phyloP scores from a whole-genome alignment of 2,797 vertebrate genomes.

The Yasuhikotakia modesta region DNA sequence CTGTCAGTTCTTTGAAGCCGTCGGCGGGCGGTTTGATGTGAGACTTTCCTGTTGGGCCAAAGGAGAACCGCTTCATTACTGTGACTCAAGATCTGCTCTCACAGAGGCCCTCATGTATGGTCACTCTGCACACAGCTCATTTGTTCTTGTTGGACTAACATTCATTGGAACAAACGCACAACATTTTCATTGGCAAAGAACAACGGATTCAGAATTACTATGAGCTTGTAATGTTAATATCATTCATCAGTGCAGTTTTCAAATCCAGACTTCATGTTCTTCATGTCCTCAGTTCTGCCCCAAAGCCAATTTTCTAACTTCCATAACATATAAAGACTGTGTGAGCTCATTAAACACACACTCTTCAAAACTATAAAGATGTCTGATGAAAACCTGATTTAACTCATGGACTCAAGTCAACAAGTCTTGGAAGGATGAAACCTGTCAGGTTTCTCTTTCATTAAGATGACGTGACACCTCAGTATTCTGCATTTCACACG shows the following conservation, averaged over 20 bases:
- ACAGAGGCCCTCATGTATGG: slow-evolving; percentile 29
- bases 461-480: slow-evolving; percentile 58
- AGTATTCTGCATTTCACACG: slow-evolving; percentile 71
- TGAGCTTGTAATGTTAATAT: slow-evolving; percentile 38
- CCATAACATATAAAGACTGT: slow-evolving; percentile 36
- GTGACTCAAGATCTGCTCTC: slow-evolving; percentile 41
- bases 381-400: slow-evolving; percentile 40
- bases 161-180: slow-evolving; percentile 37
- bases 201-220: slow-evolving; percentile 19
- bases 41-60: slow-evolving; percentile 57
- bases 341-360: slow-evolving; percentile 42
- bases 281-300: slow-evolving; percentile 24
- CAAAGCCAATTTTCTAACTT: slow-evolving; percentile 38
- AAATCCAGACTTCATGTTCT: no score
- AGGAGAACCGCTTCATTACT: slow-evolving; percentile 53
- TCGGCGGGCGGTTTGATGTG: slow-evolving; percentile 73
- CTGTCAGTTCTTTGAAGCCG: slow-evolving; percentile 82
- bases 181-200: slow-evolving; percentile 51
- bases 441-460: slow-evolving; percentile 57
- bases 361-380: slow-evolving; percentile 24
- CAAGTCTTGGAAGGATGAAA: slow-evolving; percentile 41
- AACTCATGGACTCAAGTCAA: slow-evolving; percentile 55
- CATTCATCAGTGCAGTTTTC: slow-evolving; percentile 52
- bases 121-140: slow-evolving; percentile 42
- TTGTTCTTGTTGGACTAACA: slow-evolving; percentile 37